Conservation (phyloP, 2,888 invertebrate genomes). For the Slavum lentiscoides region DNA sequence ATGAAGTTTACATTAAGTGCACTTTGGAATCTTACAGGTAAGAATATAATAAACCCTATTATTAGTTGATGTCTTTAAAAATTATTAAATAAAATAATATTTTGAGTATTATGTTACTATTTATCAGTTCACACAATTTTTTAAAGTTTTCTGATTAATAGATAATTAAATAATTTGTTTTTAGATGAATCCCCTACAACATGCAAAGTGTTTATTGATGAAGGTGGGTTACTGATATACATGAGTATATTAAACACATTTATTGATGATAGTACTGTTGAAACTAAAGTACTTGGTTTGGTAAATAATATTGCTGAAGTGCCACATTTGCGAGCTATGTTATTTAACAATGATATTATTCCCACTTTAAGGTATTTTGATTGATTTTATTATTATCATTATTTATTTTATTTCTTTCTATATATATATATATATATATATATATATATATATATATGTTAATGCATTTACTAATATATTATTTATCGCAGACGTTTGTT, state of each 20-base stretch:
- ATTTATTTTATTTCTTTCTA: not conserved
- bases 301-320: constrained; percentile 79
- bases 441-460: not conserved
- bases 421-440: not conserved
- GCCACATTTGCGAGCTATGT: constrained; percentile 62
- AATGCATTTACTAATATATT: not conserved
- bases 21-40: constrained; percentile 75
- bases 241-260: constrained; percentile 69
- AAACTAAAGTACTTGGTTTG: constrained; percentile 74
- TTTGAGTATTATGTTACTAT: too few species aligned
- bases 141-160: too few species aligned
- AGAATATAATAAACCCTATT: constrained; percentile 42
- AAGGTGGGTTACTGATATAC: constrained; percentile 71
- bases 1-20: constrained; percentile 77
- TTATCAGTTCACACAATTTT: too few species aligned
- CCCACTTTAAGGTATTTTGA: constrained; percentile 62
- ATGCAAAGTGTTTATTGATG: constrained; percentile 70
- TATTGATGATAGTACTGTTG: constrained; percentile 68
- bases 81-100: not conserved
- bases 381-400: not conserved
- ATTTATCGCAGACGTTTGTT: constrained; percentile 60
- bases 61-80: not conserved
- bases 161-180: constrained; percentile 52
- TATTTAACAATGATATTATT: constrained; percentile 66
- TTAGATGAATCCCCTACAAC: constrained; percentile 74